Evolutionary conservation across 2,888 invertebrate species (phyloP), one percentile per base, ranked within the genome.

Genomic region (Dimorphilus gyrociliatus): DNA sequence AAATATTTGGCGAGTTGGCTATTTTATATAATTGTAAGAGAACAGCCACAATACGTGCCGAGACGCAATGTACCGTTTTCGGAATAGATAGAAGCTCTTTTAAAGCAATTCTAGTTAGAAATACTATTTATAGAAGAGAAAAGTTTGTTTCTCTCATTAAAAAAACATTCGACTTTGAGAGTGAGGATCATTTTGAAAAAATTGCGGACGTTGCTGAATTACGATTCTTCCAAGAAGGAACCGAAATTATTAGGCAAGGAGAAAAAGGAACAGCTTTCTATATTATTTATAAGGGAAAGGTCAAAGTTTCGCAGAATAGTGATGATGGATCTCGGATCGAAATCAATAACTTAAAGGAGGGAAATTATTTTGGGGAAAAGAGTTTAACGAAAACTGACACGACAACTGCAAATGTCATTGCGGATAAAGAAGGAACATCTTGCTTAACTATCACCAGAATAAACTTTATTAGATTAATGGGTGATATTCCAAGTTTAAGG

Each of bases 361-460:
- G 92, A 19, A 92, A 94, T 60, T 92, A 88, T 72, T 94, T 94
- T 61, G 94, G 94, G 16, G 92, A 92, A 63, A 86, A 85, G 58
- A 88, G 88, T 21, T 39, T 60, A 34, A 41, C 60, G 16, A n/a
- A n/a, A n/a, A n/a, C n/a, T n/a, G n/a, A n/a, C n/a, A n/a, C n/a
- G n/a, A n/a, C n/a, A n/a, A n/a, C n/a, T n/a, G n/a, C n/a, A n/a
- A n/a, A n/a, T n/a, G n/a, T n/a, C n/a, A n/a, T n/a, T n/a, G n/a
- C n/a, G n/a, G n/a, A n/a, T n/a, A n/a, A n/a, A n/a, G n/a, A n/a
- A n/a, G n/a, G n/a, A n/a, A n/a, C n/a, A n/a, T n/a, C n/a, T n/a
- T n/a, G n/a, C n/a, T n/a, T n/a, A n/a, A n/a, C n/a, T n/a, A n/a
- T n/a, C n/a, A n/a, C n/a, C n/a, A n/a, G n/a, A n/a, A n/a, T n/a